These are phyloP conservation scores for Patiria pectinifera DNA, from an alignment of 53 echinoderm and acorn worm species.

Conservation along the genomic window DNA sequence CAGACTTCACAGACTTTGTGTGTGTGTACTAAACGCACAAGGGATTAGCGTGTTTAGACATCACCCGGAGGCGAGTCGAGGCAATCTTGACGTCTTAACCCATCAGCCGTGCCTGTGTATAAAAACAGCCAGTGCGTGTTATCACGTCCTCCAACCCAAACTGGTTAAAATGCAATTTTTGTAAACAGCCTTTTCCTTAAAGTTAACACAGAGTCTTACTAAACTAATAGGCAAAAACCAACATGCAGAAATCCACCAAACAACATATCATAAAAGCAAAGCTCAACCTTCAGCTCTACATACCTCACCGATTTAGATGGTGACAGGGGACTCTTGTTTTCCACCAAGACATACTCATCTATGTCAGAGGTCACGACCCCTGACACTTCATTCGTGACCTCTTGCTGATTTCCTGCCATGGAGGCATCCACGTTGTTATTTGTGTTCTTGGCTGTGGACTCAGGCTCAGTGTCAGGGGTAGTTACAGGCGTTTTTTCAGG, in stretches of 20 bases:
- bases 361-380: constrained; percentile 10
- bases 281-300: neutral
- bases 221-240: neutral
- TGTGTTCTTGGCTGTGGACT: constrained; percentile 56
- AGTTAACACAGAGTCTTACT: neutral
- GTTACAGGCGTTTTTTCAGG: neutral
- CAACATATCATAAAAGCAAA: neutral
- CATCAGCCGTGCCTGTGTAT: no score
- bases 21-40: no score
- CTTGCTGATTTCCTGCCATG: constrained; percentile 15
- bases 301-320: constrained; percentile 55
- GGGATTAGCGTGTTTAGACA: no score
- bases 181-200: no score
- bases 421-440: constrained; percentile 69
- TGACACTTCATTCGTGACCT: neutral
- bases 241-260: neutral
- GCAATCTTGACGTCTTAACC: no score
- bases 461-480: neutral
- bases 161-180: no score
- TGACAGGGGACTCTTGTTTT: neutral
- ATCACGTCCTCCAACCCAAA: no score
- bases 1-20: no score
- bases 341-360: constrained; percentile 62
- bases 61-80: no score
- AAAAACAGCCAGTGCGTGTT: no score